Evolutionary conservation across 2,888 invertebrate genomes (phyloP).

Genomic region (Nomada lathburiana): DNA sequence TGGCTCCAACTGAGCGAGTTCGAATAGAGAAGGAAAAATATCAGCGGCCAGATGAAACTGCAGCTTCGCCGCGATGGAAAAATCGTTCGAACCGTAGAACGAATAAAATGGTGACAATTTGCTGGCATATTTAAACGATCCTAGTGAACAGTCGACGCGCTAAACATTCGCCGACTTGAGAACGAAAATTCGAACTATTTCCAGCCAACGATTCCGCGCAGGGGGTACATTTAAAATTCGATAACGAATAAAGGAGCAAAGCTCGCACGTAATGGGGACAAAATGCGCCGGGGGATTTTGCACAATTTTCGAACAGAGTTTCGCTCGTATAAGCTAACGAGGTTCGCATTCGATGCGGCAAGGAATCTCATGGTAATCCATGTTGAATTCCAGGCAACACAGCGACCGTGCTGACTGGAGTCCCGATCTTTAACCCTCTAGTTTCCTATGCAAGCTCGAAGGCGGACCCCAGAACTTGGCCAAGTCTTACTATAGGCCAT

Average conservation of each 20-base stretch:
- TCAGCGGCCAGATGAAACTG: no score
- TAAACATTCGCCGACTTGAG: no score
- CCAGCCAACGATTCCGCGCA: no score
- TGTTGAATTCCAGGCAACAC: conserved; percentile 48
- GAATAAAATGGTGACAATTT: no score
- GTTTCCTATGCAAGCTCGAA: conserved; percentile 17
- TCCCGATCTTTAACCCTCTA: conserved; percentile 46
- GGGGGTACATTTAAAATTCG: background rate
- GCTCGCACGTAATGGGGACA: conserved; percentile 11
- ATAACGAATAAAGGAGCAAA: background rate
- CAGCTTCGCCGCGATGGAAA: no score
- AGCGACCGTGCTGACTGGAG: conserved; percentile 20
- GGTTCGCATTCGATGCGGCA: conserved; percentile 20
- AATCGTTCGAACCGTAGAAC: no score
- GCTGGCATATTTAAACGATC: no score
- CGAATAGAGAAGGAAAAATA: no score
- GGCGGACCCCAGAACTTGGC: conserved; percentile 17
- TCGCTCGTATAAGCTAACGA: conserved; percentile 22
- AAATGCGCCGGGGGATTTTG: conserved; percentile 12
- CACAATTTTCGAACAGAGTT: conserved; percentile 22
- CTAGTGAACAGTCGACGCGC: no score
- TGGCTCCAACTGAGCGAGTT: no score
- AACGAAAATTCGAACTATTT: no score
- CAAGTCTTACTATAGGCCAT: background rate
- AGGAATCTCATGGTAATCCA: conserved; percentile 44